Evolutionary conservation across 2,797 vertebrate genomes (phyloP), one percentile per base, ranked within the genome.

Genomic region (Alectoris magna): DNA sequence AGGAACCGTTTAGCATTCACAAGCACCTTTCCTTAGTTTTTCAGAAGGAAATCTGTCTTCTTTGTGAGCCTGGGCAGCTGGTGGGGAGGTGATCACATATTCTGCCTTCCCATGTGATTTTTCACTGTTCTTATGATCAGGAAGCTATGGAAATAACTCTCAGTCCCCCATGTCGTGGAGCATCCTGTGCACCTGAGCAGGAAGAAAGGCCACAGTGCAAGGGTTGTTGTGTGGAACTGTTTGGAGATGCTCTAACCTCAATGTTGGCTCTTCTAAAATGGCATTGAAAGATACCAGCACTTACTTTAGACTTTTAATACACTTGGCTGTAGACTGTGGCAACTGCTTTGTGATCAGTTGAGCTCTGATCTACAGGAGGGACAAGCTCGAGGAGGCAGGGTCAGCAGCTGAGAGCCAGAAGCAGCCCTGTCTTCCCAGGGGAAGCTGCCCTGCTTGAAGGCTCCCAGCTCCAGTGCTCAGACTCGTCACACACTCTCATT

Each of bases 61-160:
- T 38, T 76, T 82, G 82, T 88, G 77, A 87, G 78, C 24, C 62
- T 94, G 88, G 86, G 34, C 84, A 93, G 78, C 87, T 94, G 87
- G 48, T 0, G 90, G 80, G 88, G 71, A 82, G 43, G 31, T 72
- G 81, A 64, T 15, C 14, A 3, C 80, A 48, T 62, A 67, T 89
- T 91, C 63, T 78, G 55, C 72, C n/a, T 92, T 81, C 67, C 89
- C 67, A 10, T 75, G 73, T 86, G 83, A 73, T 24, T 90, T 93
- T 91, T 72, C 79, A 56, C 43, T 90, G 56, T 44, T 92, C 26
- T 88, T 64, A 18, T 64, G 74, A 19, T 91, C 39, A 49, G 58
- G 77, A 82, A 88, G 18, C 48, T 64, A 43, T 17, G 36, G 82
- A 80, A 91, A 75, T 56, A 87, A 31, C 19, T 78, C 63, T 59